A percentile compares a stretch with the other conserved stretches of the same genome.
Evolutionary conservation across 2,888 invertebrate species (phyloP).

Genomic region (Hydroisotoma schaefferi): DNA sequence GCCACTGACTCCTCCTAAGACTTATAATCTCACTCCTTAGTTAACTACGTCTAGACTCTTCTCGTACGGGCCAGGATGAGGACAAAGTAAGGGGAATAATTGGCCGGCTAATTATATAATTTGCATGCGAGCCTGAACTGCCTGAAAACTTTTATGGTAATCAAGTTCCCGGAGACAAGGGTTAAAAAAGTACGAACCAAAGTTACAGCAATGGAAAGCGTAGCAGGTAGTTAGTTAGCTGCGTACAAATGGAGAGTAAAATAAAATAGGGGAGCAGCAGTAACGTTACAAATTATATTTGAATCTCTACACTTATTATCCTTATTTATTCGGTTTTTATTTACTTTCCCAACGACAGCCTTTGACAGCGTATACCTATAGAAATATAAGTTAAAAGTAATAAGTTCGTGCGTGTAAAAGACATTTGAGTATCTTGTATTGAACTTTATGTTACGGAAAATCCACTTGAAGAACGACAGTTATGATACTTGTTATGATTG

Average conservation of each 20-base stretch:
- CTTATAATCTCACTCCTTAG: slow-evolving; percentile 28
- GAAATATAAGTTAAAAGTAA: neutral
- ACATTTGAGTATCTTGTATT: neutral
- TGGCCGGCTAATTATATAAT: slow-evolving; percentile 41
- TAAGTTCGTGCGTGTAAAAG: neutral
- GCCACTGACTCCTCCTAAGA: too few relatives aligned
- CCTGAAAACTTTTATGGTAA: slow-evolving; percentile 25
- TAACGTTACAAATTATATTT: too few relatives aligned
- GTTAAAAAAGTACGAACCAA: neutral
- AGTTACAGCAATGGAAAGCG: neutral
- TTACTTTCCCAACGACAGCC: neutral
- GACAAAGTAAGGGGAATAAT: slow-evolving; percentile 14
- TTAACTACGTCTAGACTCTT: slow-evolving; percentile 34
- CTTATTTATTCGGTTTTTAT: too few relatives aligned
- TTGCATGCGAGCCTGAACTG: slow-evolving; percentile 38
- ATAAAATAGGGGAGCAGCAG: too few relatives aligned
- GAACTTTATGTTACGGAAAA: neutral
- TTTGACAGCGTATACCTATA: neutral
- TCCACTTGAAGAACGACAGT: neutral
- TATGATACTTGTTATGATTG: too few relatives aligned
- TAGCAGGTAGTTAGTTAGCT: too few relatives aligned
- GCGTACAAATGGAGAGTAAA: too few relatives aligned
- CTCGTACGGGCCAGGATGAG: slow-evolving; percentile 16
- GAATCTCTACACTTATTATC: too few relatives aligned
- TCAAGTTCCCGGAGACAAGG: neutral